Percentiles rank a stretch among this genome's conserved stretches.
phyloP scores from a whole-genome alignment of 2,113 vertebrate species.

The Stegostoma tigrinum region DNA sequence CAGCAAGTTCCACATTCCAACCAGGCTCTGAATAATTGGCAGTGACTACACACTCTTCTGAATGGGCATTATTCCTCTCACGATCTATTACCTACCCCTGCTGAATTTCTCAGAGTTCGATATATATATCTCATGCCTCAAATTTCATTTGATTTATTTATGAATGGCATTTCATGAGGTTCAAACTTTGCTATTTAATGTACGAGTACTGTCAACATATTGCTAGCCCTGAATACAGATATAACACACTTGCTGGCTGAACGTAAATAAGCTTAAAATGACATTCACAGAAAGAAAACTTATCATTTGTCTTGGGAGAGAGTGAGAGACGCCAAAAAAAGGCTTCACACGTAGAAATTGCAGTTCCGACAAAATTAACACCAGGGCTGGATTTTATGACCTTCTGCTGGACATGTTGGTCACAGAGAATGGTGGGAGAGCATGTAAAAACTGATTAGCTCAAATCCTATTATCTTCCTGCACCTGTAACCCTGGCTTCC shows the following conservation, averaged over 20 bases:
- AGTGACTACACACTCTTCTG: not conserved
- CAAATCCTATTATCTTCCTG: too few species aligned
- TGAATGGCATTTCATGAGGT: not conserved
- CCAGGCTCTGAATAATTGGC: not conserved
- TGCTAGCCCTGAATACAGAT: not conserved
- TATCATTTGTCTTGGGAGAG: not conserved
- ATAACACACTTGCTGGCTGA: not conserved
- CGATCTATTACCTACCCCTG: not conserved
- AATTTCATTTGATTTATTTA: too few species aligned
- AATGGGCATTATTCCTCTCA: not conserved
- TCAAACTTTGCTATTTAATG: not conserved
- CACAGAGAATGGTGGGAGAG: too few species aligned
- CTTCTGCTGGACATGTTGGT: too few species aligned
- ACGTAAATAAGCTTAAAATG: not conserved
- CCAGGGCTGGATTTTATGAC: not conserved
- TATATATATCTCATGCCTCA: not conserved
- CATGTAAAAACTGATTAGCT: too few species aligned
- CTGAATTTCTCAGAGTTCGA: not conserved
- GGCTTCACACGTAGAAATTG: not conserved
- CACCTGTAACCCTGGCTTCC: too few species aligned
- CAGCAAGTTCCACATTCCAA: not conserved
- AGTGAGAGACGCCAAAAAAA: not conserved
- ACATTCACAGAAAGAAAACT: not conserved
- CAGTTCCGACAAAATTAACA: not conserved
- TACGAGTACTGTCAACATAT: not conserved